These are phyloP conservation scores for Oriolus oriolus DNA, from an alignment of 2,113 vertebrate genomes.

Conservation along the genomic window DNA sequence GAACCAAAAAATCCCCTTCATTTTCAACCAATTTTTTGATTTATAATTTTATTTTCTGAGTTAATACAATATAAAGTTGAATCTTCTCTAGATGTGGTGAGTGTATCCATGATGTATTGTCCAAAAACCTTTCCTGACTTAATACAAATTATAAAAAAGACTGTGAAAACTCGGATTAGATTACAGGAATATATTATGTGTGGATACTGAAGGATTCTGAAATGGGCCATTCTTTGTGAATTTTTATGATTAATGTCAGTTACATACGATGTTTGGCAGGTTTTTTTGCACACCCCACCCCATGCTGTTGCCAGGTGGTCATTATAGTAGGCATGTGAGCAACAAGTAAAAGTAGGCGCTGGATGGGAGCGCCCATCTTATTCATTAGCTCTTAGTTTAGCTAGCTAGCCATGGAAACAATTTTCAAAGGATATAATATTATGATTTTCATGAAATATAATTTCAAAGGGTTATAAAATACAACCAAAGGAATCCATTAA, in stretches of 20 bases:
- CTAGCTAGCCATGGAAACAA: background rate
- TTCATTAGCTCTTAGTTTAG: background rate
- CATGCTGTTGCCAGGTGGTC: background rate
- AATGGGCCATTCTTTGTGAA: background rate
- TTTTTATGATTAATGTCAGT: background rate
- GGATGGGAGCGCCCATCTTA: background rate
- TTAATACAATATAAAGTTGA: background rate
- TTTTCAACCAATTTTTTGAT: background rate
- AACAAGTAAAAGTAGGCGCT: background rate
- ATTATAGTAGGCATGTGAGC: background rate
- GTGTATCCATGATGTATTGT: background rate
- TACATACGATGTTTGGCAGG: background rate
- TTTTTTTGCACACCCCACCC: too few species aligned
- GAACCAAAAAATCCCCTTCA: fast-evolving
- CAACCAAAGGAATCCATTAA: background rate
- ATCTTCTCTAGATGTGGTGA: background rate
- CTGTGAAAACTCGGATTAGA: background rate
- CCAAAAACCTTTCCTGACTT: background rate
- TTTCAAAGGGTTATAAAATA: background rate
- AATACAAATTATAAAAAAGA: background rate
- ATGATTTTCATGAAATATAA: too few species aligned
- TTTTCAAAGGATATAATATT: background rate
- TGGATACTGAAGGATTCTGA: background rate
- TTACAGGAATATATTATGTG: background rate
- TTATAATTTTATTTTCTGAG: background rate